A percentile compares a stretch with the other conserved stretches of the same genome.
These are phyloP conservation scores for Aproaerema taeniolella DNA, from an alignment of 2,888 invertebrate genomes.

Conservation along the genomic window DNA sequence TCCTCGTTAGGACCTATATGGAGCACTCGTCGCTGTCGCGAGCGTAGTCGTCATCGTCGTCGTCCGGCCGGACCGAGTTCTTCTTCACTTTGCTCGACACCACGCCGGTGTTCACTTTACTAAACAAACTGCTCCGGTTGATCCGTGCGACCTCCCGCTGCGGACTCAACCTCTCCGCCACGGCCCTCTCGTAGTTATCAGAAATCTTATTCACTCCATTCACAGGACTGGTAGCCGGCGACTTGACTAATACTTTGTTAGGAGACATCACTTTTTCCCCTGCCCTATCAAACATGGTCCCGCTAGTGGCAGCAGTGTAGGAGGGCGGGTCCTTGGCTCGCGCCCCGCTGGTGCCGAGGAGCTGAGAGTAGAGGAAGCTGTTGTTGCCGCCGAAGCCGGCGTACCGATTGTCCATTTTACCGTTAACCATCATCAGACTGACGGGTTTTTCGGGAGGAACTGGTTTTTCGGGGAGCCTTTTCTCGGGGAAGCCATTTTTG, in stretches of 20 bases:
- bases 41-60: slow-evolving; percentile 72
- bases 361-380: slow-evolving; percentile 67
- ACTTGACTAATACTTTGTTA: slow-evolving; percentile 33
- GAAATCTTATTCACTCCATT: slow-evolving; percentile 70
- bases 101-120: slow-evolving; percentile 64
- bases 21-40: slow-evolving; percentile 81
- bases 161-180: slow-evolving; percentile 62
- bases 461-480: slow-evolving; percentile 58
- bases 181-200: slow-evolving; percentile 67
- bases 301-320: slow-evolving; percentile 54
- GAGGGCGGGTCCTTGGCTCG: slow-evolving; percentile 62
- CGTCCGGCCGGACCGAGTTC: slow-evolving; percentile 42
- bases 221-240: slow-evolving; percentile 54
- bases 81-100: slow-evolving; percentile 56
- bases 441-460: slow-evolving; percentile 69
- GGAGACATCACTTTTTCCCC: slow-evolving; percentile 43
- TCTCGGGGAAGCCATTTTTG: slow-evolving; percentile 50
- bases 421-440: slow-evolving; percentile 68
- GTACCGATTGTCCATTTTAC: slow-evolving; percentile 62
- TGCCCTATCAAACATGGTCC: slow-evolving; percentile 42
- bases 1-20: slow-evolving; percentile 56
- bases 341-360: slow-evolving; percentile 42
- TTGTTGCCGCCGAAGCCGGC: slow-evolving; percentile 58
- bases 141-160: slow-evolving; percentile 49
- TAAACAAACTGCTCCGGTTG: slow-evolving; percentile 59